These are phyloP conservation scores for Malthinus flaveolus DNA, from an alignment of 2,888 invertebrate species.

Conservation along the genomic window DNA sequence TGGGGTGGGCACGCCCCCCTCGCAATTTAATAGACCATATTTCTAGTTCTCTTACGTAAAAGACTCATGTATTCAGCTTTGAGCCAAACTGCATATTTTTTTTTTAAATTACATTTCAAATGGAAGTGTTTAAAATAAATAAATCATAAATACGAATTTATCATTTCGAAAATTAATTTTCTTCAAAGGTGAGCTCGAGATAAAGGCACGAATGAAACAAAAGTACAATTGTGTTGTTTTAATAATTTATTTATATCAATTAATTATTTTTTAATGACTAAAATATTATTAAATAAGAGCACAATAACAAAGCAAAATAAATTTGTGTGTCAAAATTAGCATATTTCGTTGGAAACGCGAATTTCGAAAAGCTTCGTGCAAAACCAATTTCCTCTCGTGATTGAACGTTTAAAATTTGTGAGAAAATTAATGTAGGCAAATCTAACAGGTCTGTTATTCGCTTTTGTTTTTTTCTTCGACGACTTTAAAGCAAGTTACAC, in stretches of 20 bases:
- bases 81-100: too few species aligned
- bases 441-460: background rate
- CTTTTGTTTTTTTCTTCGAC: background rate
- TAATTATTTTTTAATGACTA: slow-evolving; percentile 4
- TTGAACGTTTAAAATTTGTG: slow-evolving; percentile 5
- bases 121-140: too few species aligned
- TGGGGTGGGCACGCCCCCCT: too few species aligned
- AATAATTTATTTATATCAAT: background rate
- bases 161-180: too few species aligned
- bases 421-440: slow-evolving; percentile 5
- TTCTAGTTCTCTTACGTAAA: too few species aligned
- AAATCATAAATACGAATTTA: too few species aligned
- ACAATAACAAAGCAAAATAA: slow-evolving; percentile 11
- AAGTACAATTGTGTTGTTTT: too few species aligned
- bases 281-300: slow-evolving; percentile 6
- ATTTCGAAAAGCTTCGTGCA: slow-evolving; percentile 6
- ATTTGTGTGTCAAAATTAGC: slow-evolving; percentile 17
- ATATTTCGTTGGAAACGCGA: slow-evolving; percentile 10
- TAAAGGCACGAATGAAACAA: too few species aligned
- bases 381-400: slow-evolving; percentile 11
- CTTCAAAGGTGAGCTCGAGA: too few species aligned
- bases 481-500: background rate
- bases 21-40: too few species aligned
- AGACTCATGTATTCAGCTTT: too few species aligned
- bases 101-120: too few species aligned